Evolutionary conservation across 2,888 invertebrate genomes (phyloP).

Genomic region (Leucoma salicis): DNA sequence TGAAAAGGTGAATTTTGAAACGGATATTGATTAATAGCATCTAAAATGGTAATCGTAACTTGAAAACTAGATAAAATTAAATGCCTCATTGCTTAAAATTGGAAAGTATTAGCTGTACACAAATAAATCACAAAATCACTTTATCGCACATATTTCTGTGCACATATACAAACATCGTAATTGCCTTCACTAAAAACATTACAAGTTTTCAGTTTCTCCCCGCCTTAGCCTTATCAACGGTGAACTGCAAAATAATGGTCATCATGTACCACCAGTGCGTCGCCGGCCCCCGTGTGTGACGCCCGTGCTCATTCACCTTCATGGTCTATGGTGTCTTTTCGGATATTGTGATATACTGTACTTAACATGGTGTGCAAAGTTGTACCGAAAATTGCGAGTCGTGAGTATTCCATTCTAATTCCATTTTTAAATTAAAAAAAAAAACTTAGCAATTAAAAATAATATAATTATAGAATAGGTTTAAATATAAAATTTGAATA

Average conservation of each 20-base stretch:
- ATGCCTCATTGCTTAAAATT: no score
- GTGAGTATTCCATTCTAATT: constrained; percentile 44
- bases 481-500: not conserved
- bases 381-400: constrained; percentile 50
- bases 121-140: no score
- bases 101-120: no score
- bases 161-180: not conserved
- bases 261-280: constrained; percentile 14
- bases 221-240: constrained; percentile 17
- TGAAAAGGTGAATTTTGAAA: no score
- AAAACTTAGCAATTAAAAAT: not conserved
- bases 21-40: no score
- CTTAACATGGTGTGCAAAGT: constrained; percentile 63
- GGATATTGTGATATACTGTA: constrained; percentile 10
- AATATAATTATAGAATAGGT: no score
- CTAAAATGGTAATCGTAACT: no score
- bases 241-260: constrained; percentile 16
- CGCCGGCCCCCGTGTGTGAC: constrained; percentile 9
- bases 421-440: constrained; percentile 12
- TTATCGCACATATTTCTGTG: not conserved
- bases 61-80: no score
- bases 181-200: not conserved
- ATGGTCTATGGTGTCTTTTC: constrained; percentile 8
- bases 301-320: constrained; percentile 11
- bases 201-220: constrained; percentile 27